Base-by-base conservation (phyloP, 2,888 invertebrate species). In the Gerris lacustris region DNA sequence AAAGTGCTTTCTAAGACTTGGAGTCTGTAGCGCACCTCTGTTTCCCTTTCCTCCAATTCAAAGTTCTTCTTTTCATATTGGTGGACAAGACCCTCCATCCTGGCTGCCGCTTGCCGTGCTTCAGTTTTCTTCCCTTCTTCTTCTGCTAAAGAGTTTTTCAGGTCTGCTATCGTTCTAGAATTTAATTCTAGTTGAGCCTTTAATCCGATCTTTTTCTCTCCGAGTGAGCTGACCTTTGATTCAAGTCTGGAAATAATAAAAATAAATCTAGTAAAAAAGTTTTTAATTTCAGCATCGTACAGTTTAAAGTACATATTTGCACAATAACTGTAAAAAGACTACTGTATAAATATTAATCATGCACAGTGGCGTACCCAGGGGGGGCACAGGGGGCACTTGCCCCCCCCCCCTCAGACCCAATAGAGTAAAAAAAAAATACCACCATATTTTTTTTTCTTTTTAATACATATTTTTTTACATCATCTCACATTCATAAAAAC, bases 1-100 rank as follows among this genome's bases (percentile, higher is more conserved):
- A 87, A 83, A 6, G 86, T 85, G 74, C 82, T 83, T 78, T 87
- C 85, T 70, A 88, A 79, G 75, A 85, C 82, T 70, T 84, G 82
- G 69, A 88, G 76, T 72, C 86, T 83, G 67, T 82, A 81, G 69
- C 82, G 79, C 67, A 87, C 78, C 75, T 87, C 85, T 71, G 80
- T 81, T 71, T 82, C 81, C 45, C 80, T 79, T 72, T 83, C 86
- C 82, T 84, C 79, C 78, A 86, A 76, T 71, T 81, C 80, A 63
- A 80, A 80, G 75, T 82, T 82, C 75, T 80, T 80, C 69, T 85
- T 83, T 80, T 87, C 86, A 76, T 83, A 84, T 67, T 82, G 81
- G 73, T 83, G 84, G 45, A 87, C 80, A 67, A 83, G 77, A 63
- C 82, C 80, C 74, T 86, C 84, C 71, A 77, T 76, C 66, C 71